Evolutionary conservation across 2,888 invertebrate genomes (phyloP).

Genomic region (Germaria angustata): DNA sequence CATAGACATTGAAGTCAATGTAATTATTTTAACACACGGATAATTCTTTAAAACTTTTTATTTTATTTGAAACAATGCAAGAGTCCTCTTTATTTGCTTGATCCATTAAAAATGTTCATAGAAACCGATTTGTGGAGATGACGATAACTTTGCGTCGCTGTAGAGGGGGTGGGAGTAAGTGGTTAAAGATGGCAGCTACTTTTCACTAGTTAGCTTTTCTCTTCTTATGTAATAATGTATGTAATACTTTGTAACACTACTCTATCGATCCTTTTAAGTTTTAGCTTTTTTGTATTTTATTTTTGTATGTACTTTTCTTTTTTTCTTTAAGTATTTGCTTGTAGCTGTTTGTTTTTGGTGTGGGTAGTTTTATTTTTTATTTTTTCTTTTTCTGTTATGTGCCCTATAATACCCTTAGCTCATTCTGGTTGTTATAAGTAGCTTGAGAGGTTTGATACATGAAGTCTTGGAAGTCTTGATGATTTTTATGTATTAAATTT

Average conservation of each 20-base stretch:
- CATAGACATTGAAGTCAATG: conserved; percentile 37
- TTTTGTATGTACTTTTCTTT: background rate
- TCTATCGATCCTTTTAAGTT: conserved; percentile 23
- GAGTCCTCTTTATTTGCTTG: conserved; percentile 47
- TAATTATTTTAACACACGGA: conserved; percentile 29
- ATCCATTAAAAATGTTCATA: conserved; percentile 50
- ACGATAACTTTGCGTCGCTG: too few species aligned
- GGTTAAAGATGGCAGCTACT: conserved; percentile 5
- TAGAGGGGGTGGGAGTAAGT: background rate
- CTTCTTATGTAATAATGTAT: conserved; percentile 3
- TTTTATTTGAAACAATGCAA: conserved; percentile 14
- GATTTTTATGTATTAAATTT: too few species aligned
- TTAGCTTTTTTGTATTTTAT: background rate
- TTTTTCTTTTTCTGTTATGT: background rate
- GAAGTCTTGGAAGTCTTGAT: too few species aligned
- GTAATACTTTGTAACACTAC: conserved; percentile 28
- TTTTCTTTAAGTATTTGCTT: conserved; percentile 3
- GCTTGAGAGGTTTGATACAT: background rate
- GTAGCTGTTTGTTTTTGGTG: background rate
- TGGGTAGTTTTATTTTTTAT: conserved; percentile 15
- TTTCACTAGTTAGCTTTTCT: conserved; percentile 13
- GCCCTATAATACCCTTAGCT: background rate
- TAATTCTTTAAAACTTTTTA: conserved; percentile 30
- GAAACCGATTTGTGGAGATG: background rate
- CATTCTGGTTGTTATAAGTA: background rate